Evolutionary conservation across 2,888 invertebrate genomes (phyloP), one percentile per base, ranked within the genome.

Genomic region (Plagodis pulveraria): DNA sequence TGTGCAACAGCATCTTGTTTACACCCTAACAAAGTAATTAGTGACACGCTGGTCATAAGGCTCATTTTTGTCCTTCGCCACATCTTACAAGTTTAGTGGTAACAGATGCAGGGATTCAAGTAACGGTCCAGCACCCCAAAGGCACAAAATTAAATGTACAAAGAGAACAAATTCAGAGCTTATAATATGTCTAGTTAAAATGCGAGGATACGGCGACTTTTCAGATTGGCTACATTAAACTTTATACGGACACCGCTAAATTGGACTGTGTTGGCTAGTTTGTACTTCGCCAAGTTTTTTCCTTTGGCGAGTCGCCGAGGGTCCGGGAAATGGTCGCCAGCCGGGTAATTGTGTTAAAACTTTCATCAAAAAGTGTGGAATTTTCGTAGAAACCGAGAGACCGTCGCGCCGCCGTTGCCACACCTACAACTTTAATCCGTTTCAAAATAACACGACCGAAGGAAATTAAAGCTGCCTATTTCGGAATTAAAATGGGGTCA

Each of bases 331-430:
- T 84, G 86, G 86, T 81, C 80, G 82, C 77, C 83, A 84, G 85
- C 86, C 82, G 84, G 87, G 88, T 90, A 90, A 91, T 91, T 87
- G 88, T 87, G 90, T 91, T 91, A 91, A 91, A 91, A 91, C 86
- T 91, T 90, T 89, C 88, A 90, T 89, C 88, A 83, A 84, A 84
- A 86, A 89, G 88, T 90, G 89, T 86, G 86, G 86, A 89, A 88
- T 87, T 86, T 90, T 85, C 83, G 84, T 80, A 80, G 79, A 81
- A 84, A 78, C 80, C 73, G 77, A 78, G 80, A 76, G 77, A 77
- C 78, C 82, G 79, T 74, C 78, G 81, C 80, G 80, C 74, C 78
- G 81, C 80, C 74, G 41, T 50, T 33, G 76, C 85, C 72, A 74
- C 78, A 79, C 77, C 83, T 85, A 83, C 83, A 84, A 87, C 80